Evolutionary conservation across 2,113 vertebrate species (phyloP).

Genomic region (Calidris pugnax): DNA sequence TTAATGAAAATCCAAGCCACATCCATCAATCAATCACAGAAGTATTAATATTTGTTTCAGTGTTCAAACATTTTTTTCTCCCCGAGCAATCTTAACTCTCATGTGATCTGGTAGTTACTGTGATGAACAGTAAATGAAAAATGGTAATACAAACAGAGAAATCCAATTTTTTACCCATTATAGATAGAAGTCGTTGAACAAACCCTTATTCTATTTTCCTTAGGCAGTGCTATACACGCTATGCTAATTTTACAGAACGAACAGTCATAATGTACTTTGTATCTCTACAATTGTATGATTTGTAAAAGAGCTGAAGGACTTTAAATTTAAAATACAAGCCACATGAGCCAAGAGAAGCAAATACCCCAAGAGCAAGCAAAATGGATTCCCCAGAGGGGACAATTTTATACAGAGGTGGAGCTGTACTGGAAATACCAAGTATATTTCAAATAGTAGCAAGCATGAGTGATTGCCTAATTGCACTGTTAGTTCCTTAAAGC

Average conservation of each 20-base stretch:
- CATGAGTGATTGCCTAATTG: neutral
- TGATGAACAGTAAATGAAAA: neutral
- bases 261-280: neutral
- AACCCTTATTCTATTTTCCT: neutral
- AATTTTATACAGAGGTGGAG: neutral
- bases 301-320: neutral
- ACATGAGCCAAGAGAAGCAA: neutral
- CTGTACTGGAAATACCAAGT: neutral
- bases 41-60: neutral
- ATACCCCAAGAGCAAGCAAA: neutral
- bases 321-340: neutral
- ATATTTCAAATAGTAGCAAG: neutral
- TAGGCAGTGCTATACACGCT: neutral
- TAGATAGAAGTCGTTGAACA: neutral
- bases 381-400: neutral
- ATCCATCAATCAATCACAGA: neutral
- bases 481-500: neutral
- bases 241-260: neutral
- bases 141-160: neutral
- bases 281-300: neutral
- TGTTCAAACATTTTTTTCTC: neutral
- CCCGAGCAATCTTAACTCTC: neutral
- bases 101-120: neutral
- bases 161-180: neutral
- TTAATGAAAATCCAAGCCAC: neutral